phyloP scores from a whole-genome alignment of 2,888 invertebrate genomes.

The Quadroppia sp. region DNA sequence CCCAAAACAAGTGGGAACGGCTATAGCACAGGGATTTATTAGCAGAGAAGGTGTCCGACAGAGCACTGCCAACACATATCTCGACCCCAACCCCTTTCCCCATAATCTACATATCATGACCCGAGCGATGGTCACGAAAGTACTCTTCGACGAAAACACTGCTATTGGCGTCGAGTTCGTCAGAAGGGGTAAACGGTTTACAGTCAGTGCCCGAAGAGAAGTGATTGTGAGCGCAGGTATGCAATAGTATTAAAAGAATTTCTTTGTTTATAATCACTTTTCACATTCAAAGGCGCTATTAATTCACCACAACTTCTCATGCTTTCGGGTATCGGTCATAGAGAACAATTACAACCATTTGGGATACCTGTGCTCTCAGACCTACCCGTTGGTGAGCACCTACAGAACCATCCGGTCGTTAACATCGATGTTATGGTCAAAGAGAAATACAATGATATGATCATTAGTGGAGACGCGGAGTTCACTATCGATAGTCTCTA shows the following conservation, averaged over 20 bases:
- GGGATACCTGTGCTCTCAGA: neutral
- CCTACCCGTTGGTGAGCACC: neutral
- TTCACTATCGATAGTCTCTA: neutral
- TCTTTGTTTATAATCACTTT: neutral
- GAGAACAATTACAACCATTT: neutral
- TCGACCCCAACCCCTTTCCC: neutral
- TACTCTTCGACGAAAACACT: neutral
- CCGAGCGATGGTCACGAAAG: neutral
- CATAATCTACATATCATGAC: neutral
- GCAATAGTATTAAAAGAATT: neutral
- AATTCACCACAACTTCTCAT: conserved; percentile 13
- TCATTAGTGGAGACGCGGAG: neutral
- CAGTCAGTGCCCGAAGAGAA: neutral
- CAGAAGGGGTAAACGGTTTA: neutral
- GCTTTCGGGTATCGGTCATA: conserved; percentile 11
- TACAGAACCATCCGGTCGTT: neutral
- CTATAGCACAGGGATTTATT: neutral
- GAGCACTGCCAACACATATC: neutral
- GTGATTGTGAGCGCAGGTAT: conserved; percentile 1
- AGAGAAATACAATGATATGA: neutral
- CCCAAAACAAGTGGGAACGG: neutral
- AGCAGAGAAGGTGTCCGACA: neutral
- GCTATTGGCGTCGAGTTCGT: neutral
- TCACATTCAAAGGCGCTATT: neutral
- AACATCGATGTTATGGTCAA: neutral